Evolutionary conservation across 2,888 invertebrate genomes (phyloP).

Genomic region (Pseudococcus viburni): DNA sequence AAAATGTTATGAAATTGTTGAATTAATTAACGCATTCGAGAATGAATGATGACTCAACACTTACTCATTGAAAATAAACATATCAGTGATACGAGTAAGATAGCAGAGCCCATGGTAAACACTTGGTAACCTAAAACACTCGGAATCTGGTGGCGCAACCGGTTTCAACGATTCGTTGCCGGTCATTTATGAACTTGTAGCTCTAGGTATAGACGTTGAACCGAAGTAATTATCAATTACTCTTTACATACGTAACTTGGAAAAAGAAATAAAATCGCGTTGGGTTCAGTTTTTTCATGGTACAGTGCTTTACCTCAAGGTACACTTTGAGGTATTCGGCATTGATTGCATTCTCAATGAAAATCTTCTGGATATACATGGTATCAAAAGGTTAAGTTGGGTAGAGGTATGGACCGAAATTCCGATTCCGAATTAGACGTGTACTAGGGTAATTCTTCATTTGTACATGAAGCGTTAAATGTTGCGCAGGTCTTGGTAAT

Average conservation of each 20-base stretch:
- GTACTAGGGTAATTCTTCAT: not conserved
- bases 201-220: not conserved
- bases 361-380: not conserved
- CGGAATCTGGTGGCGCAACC: slow-evolving; percentile 14
- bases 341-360: not conserved
- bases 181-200: not conserved
- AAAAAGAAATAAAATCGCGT: slow-evolving; percentile 23
- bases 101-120: not conserved
- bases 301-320: slow-evolving; percentile 60
- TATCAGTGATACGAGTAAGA: not conserved
- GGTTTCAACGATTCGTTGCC: slow-evolving; percentile 40
- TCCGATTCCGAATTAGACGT: not conserved
- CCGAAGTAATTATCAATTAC: slow-evolving; percentile 62
- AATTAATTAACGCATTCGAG: slow-evolving; percentile 20
- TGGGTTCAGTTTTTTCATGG: slow-evolving; percentile 50
- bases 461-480: not conserved
- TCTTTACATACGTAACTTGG: slow-evolving; percentile 20
- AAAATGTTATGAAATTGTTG: slow-evolving; percentile 1
- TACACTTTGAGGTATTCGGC: not conserved
- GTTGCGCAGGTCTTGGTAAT: slow-evolving; percentile 15
- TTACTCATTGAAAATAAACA: not conserved
- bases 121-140: not conserved
- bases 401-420: not conserved
- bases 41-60: slow-evolving; percentile 39
- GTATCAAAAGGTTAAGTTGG: not conserved